Percentiles rank a stretch among this genome's conserved stretches.
Evolutionary conservation across 1,140 invertebrate genomes (phyloP).

Genomic region (Orussus abietinus): DNA sequence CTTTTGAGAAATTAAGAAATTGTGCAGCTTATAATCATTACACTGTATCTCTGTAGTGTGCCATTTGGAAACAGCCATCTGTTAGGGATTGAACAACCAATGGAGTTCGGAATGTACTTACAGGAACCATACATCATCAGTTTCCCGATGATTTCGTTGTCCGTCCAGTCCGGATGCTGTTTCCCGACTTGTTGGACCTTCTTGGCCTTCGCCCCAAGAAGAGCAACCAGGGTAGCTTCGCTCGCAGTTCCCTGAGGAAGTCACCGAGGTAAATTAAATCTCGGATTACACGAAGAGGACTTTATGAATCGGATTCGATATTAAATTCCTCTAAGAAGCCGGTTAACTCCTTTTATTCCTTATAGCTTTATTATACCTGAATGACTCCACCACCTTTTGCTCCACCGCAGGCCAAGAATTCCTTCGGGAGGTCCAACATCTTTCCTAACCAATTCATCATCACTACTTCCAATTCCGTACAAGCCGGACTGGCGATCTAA

Average conservation of each 20-base stretch:
- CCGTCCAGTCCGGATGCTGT: slow-evolving; percentile 72
- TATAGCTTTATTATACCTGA: too few species aligned
- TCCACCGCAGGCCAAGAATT: slow-evolving; percentile 77
- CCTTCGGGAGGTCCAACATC: slow-evolving; percentile 85
- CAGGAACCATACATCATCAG: slow-evolving; percentile 83
- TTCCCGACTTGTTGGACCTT: slow-evolving; percentile 68
- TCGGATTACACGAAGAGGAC: too few species aligned
- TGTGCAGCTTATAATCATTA: too few species aligned
- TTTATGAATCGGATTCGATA: too few species aligned
- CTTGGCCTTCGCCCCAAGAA: slow-evolving; percentile 85
- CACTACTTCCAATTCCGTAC: slow-evolving; percentile 95
- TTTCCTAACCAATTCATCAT: slow-evolving; percentile 98
- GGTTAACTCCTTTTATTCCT: too few species aligned
- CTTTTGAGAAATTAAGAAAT: too few species aligned
- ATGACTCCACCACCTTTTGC: slow-evolving; percentile 91
- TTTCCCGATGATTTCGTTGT: slow-evolving; percentile 79
- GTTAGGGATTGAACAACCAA: too few species aligned
- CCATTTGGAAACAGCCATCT: too few species aligned
- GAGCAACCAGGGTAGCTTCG: slow-evolving; percentile 80
- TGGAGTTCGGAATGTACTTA: slow-evolving; percentile 52
- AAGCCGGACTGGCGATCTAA: slow-evolving; percentile 92
- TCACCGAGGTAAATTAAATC: too few species aligned
- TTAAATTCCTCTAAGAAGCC: too few species aligned
- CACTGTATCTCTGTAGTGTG: too few species aligned
- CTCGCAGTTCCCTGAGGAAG: slow-evolving; percentile 80